Conservation (phyloP, 2,113 vertebrate genomes). For the Trematomus loennbergii region DNA sequence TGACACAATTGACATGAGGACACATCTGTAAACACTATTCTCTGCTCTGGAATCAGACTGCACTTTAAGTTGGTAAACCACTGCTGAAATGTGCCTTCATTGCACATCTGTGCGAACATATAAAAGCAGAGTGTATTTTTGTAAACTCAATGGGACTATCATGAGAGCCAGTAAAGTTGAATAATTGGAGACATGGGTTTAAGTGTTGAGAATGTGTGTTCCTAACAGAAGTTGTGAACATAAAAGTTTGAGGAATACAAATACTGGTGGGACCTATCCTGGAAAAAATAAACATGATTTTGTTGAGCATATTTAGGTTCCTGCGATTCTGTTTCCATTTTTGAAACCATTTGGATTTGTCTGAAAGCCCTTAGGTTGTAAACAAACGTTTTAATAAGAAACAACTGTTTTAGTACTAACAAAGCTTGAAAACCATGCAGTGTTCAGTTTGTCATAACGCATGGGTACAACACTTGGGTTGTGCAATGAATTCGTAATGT, state of each 20-base stretch:
- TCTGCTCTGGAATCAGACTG: constrained; percentile 22
- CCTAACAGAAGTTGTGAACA: background rate
- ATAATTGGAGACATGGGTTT: constrained; percentile 1
- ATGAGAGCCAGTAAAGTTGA: constrained; percentile 1
- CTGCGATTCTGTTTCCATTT: background rate
- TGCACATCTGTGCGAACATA: constrained; percentile 39
- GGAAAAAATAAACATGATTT: background rate
- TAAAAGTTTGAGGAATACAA: background rate
- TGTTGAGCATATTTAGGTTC: background rate
- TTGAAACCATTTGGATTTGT: background rate
- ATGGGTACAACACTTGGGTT: background rate
- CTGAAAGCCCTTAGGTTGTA: background rate
- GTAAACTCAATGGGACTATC: constrained; percentile 17
- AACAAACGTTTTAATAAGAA: no score
- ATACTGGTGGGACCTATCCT: background rate
- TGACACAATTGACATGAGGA: constrained; percentile 33
- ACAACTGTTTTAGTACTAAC: no score
- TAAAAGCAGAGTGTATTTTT: constrained; percentile 41
- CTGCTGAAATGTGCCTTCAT: constrained; percentile 36
- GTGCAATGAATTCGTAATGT: constrained; percentile 17
- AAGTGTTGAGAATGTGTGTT: background rate
- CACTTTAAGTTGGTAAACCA: constrained; percentile 35
- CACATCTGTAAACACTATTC: constrained; percentile 63
- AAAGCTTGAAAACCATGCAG: no score
- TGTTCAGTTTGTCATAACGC: background rate